Evolutionary conservation across 30 jellyfish, hydroid and myxozoan genomes (phyloP), one percentile per base, ranked within the genome.

Genomic region (Rhopilema esculentum): DNA sequence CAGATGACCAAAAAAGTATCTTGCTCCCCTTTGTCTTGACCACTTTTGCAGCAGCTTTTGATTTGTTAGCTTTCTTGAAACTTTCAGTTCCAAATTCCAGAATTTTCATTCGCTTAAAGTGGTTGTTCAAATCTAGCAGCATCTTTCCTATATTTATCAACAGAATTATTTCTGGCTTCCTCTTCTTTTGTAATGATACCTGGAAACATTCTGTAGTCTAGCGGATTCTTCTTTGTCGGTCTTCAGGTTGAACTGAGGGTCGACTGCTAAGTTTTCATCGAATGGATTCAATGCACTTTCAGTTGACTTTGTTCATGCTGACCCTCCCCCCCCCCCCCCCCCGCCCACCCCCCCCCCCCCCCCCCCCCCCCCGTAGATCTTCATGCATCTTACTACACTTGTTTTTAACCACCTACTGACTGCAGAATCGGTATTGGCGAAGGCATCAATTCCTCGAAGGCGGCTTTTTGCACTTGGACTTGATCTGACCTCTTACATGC

Each of bases 31-130:
- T 61, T n/a, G 29, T 15, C 81, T 70, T 61, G 81, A 70, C 81
- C 81, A 70, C 81, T 70, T 70, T 70, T 70, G 81, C 81, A 70
- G 81, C 81, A 22, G 81, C 62, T 30, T 61, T 70, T 70, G 81
- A 70, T 70, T 61, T 70, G 81, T n/a, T n/a, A n/a, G n/a, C n/a
- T n/a, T n/a, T n/a, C n/a, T n/a, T n/a, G n/a, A n/a, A n/a, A n/a
- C n/a, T 70, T 70, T 70, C 81, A 22, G 61, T 27, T 70, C 62
- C 81, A 70, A 70, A 70, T 16, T 70, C 29, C 29, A 28, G 81
- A 70, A 70, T 70, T 70, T 70, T 70, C 81, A 70, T 70, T 70
- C 61, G 81, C 81, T 70, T 70, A 12, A 70, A 22, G n/a, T 70
- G 81, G 81, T 61, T 70, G 62, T 70, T 70, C 81, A 70, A 70